These are phyloP conservation scores for Microchrysa polita DNA, from an alignment of 2,888 invertebrate genomes.

Conservation along the genomic window DNA sequence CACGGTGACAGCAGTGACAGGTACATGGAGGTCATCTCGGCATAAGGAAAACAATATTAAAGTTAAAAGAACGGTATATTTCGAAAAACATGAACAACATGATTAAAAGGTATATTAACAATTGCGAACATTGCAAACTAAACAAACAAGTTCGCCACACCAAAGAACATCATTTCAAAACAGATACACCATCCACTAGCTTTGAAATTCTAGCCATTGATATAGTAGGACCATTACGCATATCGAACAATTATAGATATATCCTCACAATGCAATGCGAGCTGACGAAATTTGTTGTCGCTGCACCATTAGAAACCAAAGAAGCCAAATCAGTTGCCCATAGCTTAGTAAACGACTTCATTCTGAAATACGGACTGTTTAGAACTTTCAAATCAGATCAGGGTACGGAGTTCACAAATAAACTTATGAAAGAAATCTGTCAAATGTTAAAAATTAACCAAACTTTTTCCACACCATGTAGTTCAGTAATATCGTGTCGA, in stretches of 20 bases:
- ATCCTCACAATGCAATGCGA: slow-evolving; percentile 47
- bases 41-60: background rate
- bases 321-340: slow-evolving; percentile 36
- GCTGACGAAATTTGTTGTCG: slow-evolving; percentile 47
- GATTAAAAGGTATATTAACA: slow-evolving; percentile 5
- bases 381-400: slow-evolving; percentile 34
- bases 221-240: slow-evolving; percentile 39
- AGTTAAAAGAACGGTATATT: slow-evolving; percentile 3
- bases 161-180: slow-evolving; percentile 41
- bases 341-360: background rate
- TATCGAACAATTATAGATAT: slow-evolving; percentile 43
- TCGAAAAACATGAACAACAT: slow-evolving; percentile 19
- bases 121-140: slow-evolving; percentile 43
- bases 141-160: slow-evolving; percentile 36
- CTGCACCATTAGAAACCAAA: slow-evolving; percentile 44
- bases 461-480: slow-evolving; percentile 27
- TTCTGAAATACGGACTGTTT: slow-evolving; percentile 22
- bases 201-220: slow-evolving; percentile 46
- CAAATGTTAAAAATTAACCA: slow-evolving; percentile 33
- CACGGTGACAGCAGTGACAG: no score
- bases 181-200: slow-evolving; percentile 45
- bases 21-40: slow-evolving; percentile 4
- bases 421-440: slow-evolving; percentile 25
- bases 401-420: slow-evolving; percentile 35
- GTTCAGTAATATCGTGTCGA: no score